Conservation (phyloP, 2,113 vertebrate species). For the Chaetodon auriga region DNA sequence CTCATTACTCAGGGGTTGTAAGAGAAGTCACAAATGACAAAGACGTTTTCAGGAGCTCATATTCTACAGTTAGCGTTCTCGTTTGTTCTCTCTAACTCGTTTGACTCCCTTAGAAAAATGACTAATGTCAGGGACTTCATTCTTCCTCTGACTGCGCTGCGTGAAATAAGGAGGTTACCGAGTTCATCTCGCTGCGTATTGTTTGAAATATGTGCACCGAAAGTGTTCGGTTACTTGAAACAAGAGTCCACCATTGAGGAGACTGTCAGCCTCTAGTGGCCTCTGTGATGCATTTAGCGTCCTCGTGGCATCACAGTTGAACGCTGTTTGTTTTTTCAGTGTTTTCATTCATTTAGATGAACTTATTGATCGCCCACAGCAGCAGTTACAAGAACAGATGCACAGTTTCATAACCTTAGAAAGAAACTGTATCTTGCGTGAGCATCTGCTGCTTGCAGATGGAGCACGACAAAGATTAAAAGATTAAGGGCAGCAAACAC, state of each 20-base stretch:
- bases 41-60: slow-evolving; percentile 42
- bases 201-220: neutral
- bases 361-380: neutral
- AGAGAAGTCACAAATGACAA: slow-evolving; percentile 46
- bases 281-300: neutral
- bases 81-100: slow-evolving; percentile 14
- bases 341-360: neutral
- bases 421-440: neutral
- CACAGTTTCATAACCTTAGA: neutral
- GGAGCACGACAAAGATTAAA: neutral
- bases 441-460: neutral
- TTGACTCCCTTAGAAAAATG: slow-evolving; percentile 30
- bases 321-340: neutral
- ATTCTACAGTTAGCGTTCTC: slow-evolving; percentile 31
- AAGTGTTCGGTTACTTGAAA: neutral
- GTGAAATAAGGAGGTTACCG: slow-evolving; percentile 21
- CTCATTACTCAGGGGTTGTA: slow-evolving; percentile 45
- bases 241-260: neutral
- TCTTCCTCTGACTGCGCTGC: neutral
- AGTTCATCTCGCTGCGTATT: neutral
- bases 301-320: neutral
- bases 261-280: slow-evolving; percentile 55
- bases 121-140: neutral
- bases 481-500: neutral
- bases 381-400: neutral